phyloP scores from a whole-genome alignment of 2,113 vertebrate species.

The Peucedramus taeniatus region DNA sequence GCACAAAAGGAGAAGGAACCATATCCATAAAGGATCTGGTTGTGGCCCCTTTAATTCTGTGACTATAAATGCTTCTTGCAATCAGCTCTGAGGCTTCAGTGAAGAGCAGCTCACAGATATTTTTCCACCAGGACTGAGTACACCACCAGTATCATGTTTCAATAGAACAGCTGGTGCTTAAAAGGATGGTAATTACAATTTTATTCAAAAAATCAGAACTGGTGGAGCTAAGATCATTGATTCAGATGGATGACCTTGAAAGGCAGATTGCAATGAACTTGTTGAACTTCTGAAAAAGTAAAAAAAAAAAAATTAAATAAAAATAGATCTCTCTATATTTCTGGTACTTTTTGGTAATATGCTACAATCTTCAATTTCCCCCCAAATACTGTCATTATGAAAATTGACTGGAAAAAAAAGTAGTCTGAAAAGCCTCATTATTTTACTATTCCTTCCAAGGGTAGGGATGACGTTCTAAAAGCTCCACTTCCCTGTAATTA shows the following conservation, averaged over 20 bases:
- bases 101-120: constrained; percentile 43
- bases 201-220: constrained; percentile 69
- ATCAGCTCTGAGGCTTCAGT: constrained; percentile 45
- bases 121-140: constrained; percentile 48
- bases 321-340: constrained; percentile 5
- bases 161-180: constrained; percentile 74
- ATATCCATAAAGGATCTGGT: neutral
- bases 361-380: constrained; percentile 29
- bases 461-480: constrained; percentile 44
- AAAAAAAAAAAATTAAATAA: constrained; percentile 17
- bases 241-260: constrained; percentile 62
- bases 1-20: neutral
- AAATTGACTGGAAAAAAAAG: constrained; percentile 22
- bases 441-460: constrained; percentile 40
- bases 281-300: constrained; percentile 44
- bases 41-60: constrained; percentile 43
- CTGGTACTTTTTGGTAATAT: constrained; percentile 32
- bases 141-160: constrained; percentile 69
- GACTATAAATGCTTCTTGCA: constrained; percentile 28
- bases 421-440: constrained; percentile 19
- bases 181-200: constrained; percentile 72
- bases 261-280: constrained; percentile 58
- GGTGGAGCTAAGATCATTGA: constrained; percentile 60
- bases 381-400: constrained; percentile 34
- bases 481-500: constrained; percentile 46